These are phyloP conservation scores for Melanotaenia boesemani DNA, from an alignment of 2,797 vertebrate genomes.

Conservation along the genomic window DNA sequence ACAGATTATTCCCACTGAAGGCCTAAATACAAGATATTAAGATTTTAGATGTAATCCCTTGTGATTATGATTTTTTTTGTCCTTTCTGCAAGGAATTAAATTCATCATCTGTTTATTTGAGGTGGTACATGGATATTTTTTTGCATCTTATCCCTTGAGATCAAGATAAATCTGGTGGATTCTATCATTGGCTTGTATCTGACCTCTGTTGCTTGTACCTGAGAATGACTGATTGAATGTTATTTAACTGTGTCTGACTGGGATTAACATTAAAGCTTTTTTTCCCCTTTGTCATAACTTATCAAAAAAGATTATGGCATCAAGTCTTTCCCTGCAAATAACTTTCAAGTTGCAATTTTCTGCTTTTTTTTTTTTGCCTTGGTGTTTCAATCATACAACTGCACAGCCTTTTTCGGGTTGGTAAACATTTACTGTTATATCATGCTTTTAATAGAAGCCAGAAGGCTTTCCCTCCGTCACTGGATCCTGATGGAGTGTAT, in stretches of 20 bases:
- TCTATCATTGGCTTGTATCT: slow-evolving; percentile 59
- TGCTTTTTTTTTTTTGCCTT: slow-evolving; percentile 8
- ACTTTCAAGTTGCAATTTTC: background rate
- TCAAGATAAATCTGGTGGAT: slow-evolving; percentile 68
- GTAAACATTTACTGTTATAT: slow-evolving; percentile 68
- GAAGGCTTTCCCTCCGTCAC: slow-evolving; percentile 67
- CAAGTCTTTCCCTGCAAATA: background rate
- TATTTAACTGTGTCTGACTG: slow-evolving; percentile 56
- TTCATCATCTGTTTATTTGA: slow-evolving; percentile 85
- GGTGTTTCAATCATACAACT: slow-evolving; percentile 21
- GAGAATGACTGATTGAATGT: slow-evolving; percentile 63
- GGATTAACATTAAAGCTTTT: slow-evolving; percentile 57
- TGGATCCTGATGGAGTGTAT: slow-evolving; percentile 78
- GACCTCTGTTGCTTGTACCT: slow-evolving; percentile 59
- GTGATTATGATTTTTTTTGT: slow-evolving; percentile 85
- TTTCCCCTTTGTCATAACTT: slow-evolving; percentile 29
- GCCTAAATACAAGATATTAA: slow-evolving; percentile 90
- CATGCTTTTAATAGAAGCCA: slow-evolving; percentile 71
- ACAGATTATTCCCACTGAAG: slow-evolving; percentile 83
- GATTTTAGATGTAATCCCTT: slow-evolving; percentile 89
- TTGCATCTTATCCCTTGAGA: slow-evolving; percentile 74
- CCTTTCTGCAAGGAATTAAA: slow-evolving; percentile 86
- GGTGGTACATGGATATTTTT: slow-evolving; percentile 65
- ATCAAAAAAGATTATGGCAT: slow-evolving; percentile 18
- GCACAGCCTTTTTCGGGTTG: slow-evolving; percentile 21